Conservation (phyloP, 2,797 vertebrate genomes). For the Anniella stebbinsi region DNA sequence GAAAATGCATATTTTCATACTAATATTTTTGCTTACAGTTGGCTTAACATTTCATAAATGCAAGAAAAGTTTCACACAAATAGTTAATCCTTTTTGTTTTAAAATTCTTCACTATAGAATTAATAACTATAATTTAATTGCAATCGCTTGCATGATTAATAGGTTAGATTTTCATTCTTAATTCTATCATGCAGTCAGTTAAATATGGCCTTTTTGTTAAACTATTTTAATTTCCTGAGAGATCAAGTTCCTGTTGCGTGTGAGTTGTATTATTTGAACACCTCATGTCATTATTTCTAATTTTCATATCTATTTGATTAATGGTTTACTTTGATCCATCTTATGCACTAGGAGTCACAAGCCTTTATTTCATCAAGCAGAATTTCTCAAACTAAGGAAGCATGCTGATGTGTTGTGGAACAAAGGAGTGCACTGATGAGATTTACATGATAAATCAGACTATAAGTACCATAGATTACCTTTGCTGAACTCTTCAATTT, state of each 20-base stretch:
- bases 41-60: conserved; percentile 28
- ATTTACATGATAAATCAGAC: conserved; percentile 34
- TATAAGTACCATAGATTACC: conserved; percentile 21
- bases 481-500: conserved; percentile 5
- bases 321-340: conserved; percentile 71
- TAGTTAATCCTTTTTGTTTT: conserved; percentile 68
- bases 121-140: conserved; percentile 74
- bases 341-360: conserved; percentile 64
- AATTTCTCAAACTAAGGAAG: conserved; percentile 44
- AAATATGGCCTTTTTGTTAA: conserved; percentile 74
- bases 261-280: conserved; percentile 71
- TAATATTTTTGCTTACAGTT: not conserved
- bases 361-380: conserved; percentile 51
- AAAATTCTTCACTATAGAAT: conserved; percentile 66
- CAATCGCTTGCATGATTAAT: conserved; percentile 77
- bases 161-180: conserved; percentile 74
- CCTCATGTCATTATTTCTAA: conserved; percentile 73
- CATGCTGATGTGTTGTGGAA: conserved; percentile 29
- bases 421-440: conserved; percentile 14
- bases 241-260: conserved; percentile 72
- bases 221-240: conserved; percentile 79
- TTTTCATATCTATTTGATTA: conserved; percentile 77
- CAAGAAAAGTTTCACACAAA: conserved; percentile 51
- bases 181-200: conserved; percentile 71
- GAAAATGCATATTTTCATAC: not conserved